Evolutionary conservation across 2,888 invertebrate genomes (phyloP).

Genomic region (Lamellibrachia satsuma): DNA sequence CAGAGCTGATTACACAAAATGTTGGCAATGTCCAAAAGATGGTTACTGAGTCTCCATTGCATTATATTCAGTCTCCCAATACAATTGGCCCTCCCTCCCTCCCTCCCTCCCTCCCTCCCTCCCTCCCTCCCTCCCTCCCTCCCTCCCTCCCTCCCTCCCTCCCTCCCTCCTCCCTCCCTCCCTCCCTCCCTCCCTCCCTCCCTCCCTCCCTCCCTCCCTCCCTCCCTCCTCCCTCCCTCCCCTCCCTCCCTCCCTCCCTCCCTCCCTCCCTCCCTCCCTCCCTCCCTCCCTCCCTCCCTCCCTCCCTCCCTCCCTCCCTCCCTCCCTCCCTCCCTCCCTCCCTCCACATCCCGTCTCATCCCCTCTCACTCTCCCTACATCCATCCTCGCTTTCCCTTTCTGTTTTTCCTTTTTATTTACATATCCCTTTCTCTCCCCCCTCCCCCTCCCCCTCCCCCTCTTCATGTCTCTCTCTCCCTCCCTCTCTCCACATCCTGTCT

Average conservation of each 20-base stretch:
- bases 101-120: too few species aligned
- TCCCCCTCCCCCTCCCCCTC: too few species aligned
- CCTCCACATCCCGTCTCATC: neutral
- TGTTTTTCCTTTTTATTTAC: too few species aligned
- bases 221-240: too few species aligned
- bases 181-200: too few species aligned
- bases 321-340: slow-evolving; percentile 6
- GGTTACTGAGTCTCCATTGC: too few species aligned
- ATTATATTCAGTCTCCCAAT: too few species aligned
- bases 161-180: neutral
- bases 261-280: neutral
- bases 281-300: slow-evolving; percentile 20
- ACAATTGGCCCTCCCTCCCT: too few species aligned
- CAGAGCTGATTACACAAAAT: neutral
- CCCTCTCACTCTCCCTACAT: neutral
- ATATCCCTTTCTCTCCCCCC: neutral
- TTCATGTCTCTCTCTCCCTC: too few species aligned
- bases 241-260: neutral
- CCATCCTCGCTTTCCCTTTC: neutral
- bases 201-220: too few species aligned
- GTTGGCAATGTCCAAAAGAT: too few species aligned
- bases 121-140: neutral
- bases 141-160: neutral
- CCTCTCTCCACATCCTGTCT: too few species aligned
- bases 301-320: slow-evolving; percentile 9